These are phyloP conservation scores for Aurelia sp. DNA, from an alignment of 30 jellyfish, hydroid and myxozoan genomes.

Conservation along the genomic window DNA sequence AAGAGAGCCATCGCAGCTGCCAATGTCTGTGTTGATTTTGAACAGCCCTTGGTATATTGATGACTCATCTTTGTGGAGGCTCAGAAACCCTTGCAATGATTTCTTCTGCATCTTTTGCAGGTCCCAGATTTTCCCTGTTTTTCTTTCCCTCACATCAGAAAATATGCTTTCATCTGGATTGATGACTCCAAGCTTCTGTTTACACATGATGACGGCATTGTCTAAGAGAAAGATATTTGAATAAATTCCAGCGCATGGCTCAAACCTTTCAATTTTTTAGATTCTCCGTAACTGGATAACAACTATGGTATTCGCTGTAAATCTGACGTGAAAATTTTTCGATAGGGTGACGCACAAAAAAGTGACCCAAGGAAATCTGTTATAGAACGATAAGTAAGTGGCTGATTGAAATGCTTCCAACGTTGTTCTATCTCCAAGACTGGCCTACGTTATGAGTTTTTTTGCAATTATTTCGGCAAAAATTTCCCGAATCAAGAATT, in stretches of 20 bases:
- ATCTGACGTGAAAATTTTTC: too few species aligned
- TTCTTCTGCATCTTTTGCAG: background rate
- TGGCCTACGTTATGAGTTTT: too few species aligned
- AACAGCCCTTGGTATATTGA: constrained; percentile 12
- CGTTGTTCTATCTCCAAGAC: too few species aligned
- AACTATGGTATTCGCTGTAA: too few species aligned
- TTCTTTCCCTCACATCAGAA: constrained; percentile 9
- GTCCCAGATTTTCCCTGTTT: constrained; percentile 26
- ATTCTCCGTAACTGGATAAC: too few species aligned
- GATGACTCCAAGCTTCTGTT: constrained; percentile 21
- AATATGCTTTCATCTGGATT: constrained; percentile 69
- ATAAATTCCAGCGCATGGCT: background rate
- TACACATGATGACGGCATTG: constrained; percentile 69
- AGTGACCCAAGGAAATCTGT: too few species aligned
- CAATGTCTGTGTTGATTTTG: constrained; percentile 4
- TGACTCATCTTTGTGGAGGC: constrained; percentile 8
- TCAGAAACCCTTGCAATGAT: background rate
- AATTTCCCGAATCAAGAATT: too few species aligned
- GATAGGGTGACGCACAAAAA: too few species aligned
- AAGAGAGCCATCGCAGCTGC: constrained; percentile 55
- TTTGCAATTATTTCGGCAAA: too few species aligned
- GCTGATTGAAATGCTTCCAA: too few species aligned
- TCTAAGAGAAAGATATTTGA: constrained; percentile 25
- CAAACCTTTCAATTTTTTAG: too few species aligned
- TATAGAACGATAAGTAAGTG: too few species aligned